Base-by-base conservation (phyloP, 1,140 invertebrate genomes). In the Diachasma alloeum region DNA sequence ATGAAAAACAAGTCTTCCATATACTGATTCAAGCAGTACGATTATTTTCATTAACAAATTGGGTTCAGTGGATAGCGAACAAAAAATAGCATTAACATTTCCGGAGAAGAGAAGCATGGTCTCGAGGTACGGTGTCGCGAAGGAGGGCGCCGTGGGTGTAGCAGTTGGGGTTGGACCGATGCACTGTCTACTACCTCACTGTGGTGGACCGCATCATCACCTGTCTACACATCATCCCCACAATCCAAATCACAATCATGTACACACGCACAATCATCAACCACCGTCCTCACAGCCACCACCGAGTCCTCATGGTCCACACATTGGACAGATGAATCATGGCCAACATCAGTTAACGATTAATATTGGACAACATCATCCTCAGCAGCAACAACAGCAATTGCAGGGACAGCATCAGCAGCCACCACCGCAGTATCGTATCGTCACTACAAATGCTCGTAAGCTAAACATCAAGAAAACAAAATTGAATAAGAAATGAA, bases 131-230 rank as follows among this genome's bases (percentile, higher is more conserved):
- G 84, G 85, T 76, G 82, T 88, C 75, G 81, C 82, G 72, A 88
- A 88, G 83, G 87, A 89, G 78, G 84, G 85, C 79, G 82, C 85
- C 74, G 85, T 88, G 76, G 86, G 85, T 79, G 86, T 88, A 69
- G 83, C 86, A 70, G 83, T 87, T 19, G 84, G 86, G 66, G 81
- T 86, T 78, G 86, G 81, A 53, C 80, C 84, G 19, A 88, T 88
- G 86, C 87, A 88, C 78, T 88, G 86, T 79, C 74, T 87, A 26
- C 70, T 88, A 73, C 86, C 86, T 36, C 86, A 86, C 74, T 87
- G 86, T 79, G 83, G 81, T 78, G 85, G 84, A 26, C 82, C 85
- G 3, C 84, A 86, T 71, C 86, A 87, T 59, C 66, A 68, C 39
- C 36, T 37, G 8, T 39, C 26, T 37, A 31, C 26, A 17, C 36